Evolutionary conservation across 2,888 invertebrate genomes (phyloP), one percentile per base, ranked within the genome.

Genomic region (Drosophila atripex): DNA sequence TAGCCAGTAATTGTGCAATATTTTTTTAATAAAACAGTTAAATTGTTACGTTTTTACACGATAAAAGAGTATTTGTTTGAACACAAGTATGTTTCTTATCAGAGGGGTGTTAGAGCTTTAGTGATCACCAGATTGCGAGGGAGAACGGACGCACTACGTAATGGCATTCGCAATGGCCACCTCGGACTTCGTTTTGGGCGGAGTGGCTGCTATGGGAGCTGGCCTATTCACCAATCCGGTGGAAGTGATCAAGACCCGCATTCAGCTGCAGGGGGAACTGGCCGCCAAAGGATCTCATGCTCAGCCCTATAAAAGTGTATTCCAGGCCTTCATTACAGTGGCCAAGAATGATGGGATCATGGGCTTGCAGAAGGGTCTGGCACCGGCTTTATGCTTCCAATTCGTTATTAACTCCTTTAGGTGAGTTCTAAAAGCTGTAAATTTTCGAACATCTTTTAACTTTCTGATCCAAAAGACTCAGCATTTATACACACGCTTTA

Each of bases 181-280:
- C 49, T 82, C 89, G 18, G 89, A 90, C 71, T 90, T 90, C 72
- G 76, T 90, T 57, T 91, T 93, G 1, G 98, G 97, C 16, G 97
- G 95, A 0, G 79, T 93, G 2, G 95, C 96, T 0, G 96, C 97
- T 0, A 95, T 95, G 89, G 95, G 95, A 28, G 97, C 97, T 0
- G 96, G 96, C 1, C 86, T 96, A 32, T 95, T 97, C 88, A 97
- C 97, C 0, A 98, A 98, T 90, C 98, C 98, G 0, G 92, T 96
- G 49, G 96, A 96, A 90, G 91, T 91, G 9, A 94, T 97, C 9
- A 98, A 98, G 91, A 97, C 96, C 0, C 93, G 98, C 16, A 94
- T 98, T 80, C 98, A 98, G 89, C 92, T 98, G 18, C 98, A 98
- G 89, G 96, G 96, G 0, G 96, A 98, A 91, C 90, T 98, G 21